phyloP scores from a whole-genome alignment of 2,797 vertebrate species.

The Manis pentadactyla region DNA sequence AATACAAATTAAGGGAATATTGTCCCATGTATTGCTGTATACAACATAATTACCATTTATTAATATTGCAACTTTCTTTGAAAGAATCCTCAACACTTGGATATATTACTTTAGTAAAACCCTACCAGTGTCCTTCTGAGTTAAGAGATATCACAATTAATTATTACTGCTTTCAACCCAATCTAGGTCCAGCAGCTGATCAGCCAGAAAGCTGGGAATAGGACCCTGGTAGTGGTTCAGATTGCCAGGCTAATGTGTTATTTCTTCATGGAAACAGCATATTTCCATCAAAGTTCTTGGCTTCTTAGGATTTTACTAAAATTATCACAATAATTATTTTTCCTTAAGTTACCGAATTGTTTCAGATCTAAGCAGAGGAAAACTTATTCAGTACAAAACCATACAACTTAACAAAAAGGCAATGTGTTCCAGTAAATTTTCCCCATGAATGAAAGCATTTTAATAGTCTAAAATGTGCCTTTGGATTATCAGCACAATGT shows the following conservation, averaged over 20 bases:
- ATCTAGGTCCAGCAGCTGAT: background rate
- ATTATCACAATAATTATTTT: conserved; percentile 24
- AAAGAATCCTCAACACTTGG: conserved; percentile 6
- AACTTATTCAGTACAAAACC: background rate
- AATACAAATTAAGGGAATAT: background rate
- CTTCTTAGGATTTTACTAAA: conserved; percentile 45
- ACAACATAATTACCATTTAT: background rate
- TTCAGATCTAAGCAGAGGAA: conserved; percentile 36
- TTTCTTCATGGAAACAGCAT: conserved; percentile 22
- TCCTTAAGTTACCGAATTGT: conserved; percentile 4
- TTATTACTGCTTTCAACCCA: conserved; percentile 17
- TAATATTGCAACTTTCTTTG: background rate
- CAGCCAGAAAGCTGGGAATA: background rate
- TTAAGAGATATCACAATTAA: conserved; percentile 7
- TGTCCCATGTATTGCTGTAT: background rate
- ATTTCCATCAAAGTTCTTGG: conserved; percentile 17
- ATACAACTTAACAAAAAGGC: background rate
- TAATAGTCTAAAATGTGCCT: conserved; percentile 4
- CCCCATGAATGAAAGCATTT: background rate
- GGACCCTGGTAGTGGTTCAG: background rate
- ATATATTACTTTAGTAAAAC: conserved; percentile 49
- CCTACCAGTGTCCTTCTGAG: background rate
- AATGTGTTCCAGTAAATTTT: conserved; percentile 19
- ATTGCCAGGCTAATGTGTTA: background rate
- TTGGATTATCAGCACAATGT: background rate